phyloP scores from a whole-genome alignment of 2,888 invertebrate genomes.

The Perithous albicinctus region DNA sequence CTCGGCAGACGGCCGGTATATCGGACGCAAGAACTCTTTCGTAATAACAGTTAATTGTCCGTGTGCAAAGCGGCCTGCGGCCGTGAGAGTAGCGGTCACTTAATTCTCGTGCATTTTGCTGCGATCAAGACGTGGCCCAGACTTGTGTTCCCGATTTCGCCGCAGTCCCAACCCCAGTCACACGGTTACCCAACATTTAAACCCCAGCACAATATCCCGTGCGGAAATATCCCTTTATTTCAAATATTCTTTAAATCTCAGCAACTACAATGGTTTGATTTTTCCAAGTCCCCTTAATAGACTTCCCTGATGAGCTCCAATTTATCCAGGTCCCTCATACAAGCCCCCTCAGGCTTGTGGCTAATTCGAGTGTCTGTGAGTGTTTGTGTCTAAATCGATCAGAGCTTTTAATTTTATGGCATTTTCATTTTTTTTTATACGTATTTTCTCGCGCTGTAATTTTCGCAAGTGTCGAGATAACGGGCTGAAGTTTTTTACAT shows the following conservation, averaged over 20 bases:
- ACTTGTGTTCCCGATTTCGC: slow-evolving; percentile 64
- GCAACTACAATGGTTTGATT: too few relatives aligned
- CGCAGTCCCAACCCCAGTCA: neutral
- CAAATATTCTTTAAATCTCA: neutral
- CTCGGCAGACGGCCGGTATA: slow-evolving; percentile 68
- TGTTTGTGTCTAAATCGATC: too few relatives aligned
- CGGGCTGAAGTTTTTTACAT: too few relatives aligned
- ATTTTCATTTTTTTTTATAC: too few relatives aligned
- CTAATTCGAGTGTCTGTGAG: too few relatives aligned
- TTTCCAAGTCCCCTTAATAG: too few relatives aligned
- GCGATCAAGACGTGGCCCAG: slow-evolving; percentile 68
- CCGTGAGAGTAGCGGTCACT: slow-evolving; percentile 72
- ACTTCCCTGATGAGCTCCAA: too few relatives aligned
- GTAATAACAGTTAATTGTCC: slow-evolving; percentile 80
- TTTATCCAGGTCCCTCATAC: too few relatives aligned
- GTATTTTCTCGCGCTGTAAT: too few relatives aligned
- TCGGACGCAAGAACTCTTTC: slow-evolving; percentile 75
- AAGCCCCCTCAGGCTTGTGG: too few relatives aligned
- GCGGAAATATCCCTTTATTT: neutral
- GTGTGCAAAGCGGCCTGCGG: slow-evolving; percentile 68
- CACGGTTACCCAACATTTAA: neutral
- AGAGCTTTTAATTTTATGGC: too few relatives aligned
- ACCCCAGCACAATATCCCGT: neutral
- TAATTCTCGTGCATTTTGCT: slow-evolving; percentile 59
- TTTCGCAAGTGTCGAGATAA: too few relatives aligned